phyloP scores from a whole-genome alignment of 2,113 vertebrate genomes.

The Xyrauchen texanus region DNA sequence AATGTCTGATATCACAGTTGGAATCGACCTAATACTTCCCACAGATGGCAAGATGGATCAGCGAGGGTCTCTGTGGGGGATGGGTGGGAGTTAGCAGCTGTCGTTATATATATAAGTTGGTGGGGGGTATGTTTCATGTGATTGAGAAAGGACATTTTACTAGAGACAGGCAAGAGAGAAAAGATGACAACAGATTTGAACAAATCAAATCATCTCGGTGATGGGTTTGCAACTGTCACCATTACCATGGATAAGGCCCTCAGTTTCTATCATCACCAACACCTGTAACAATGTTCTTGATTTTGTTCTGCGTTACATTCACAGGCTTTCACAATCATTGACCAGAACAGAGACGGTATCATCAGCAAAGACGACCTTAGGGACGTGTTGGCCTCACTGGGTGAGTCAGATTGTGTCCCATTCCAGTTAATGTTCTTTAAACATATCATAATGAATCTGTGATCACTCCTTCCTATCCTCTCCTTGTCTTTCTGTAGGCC shows the following conservation, averaged over 20 bases:
- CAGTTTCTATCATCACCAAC: background rate
- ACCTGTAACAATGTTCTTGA: background rate
- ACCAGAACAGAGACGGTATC: constrained; percentile 92
- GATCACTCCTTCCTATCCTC: background rate
- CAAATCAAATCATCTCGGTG: background rate
- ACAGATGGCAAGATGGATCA: constrained; percentile 52
- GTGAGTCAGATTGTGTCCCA: constrained; percentile 63
- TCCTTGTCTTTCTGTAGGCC: constrained; percentile 66
- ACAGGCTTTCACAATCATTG: constrained; percentile 91
- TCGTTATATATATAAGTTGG: constrained; percentile 47
- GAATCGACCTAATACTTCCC: constrained; percentile 28
- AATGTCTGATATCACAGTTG: constrained; percentile 57
- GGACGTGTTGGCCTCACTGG: constrained; percentile 88
- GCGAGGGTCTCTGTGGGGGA: constrained; percentile 27
- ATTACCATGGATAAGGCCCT: no score
- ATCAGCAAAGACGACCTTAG: constrained; percentile 90
- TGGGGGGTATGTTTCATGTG: constrained; percentile 67
- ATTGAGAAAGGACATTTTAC: constrained; percentile 13
- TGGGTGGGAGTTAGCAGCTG: constrained; percentile 18
- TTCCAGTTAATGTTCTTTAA: background rate
- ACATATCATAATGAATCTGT: background rate
- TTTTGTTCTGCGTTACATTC: background rate
- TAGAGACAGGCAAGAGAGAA: background rate
- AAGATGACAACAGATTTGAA: background rate
- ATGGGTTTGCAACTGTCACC: no score